Base-by-base conservation (phyloP, 2,113 vertebrate genomes). In the Apistogramma diplotaenia region DNA sequence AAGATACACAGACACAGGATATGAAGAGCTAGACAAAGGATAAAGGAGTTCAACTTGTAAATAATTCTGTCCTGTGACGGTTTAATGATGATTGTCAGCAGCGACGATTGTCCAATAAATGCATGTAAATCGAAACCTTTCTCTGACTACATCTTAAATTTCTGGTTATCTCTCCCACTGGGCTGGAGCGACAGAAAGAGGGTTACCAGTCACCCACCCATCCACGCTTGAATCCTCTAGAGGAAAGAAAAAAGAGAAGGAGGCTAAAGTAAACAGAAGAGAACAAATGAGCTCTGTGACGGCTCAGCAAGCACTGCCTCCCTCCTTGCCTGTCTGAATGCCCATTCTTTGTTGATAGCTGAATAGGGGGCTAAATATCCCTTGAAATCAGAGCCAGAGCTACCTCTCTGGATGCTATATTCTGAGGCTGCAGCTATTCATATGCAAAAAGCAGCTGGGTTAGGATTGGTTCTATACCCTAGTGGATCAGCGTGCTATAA, bases 281-380 rank as follows among this genome's bases (percentile, higher is more conserved):
- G 95, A 95, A 95, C 95, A 95, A 96, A 95, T 94, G 94, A 91
- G 93, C 89, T 91, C 92, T 94, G 94, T 94, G 95, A 94, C 81
- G 86, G 95, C 92, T 87, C 88, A 84, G 84, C 92, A 57, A 91
- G 88, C 93, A 85, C 89, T 84, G 87, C 88, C 91, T 91, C 91
- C 93, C 89, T 81, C 87, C 81, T 89, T 76, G 89, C 78, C 89
- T 78, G 77, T 86, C 91, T 91, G 86, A 94, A 93, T 93, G 90
- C 59, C 80, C 78, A 85, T 89, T 94, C 92, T 96, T 97, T 97
- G 95, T 96, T 88, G 88, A 74, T 5, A 72, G 83, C 92, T 96
- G 96, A 96, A 96, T 94, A 93, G 94, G 92, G 58, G 88, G 92
- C 95, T 96, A 95, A 96, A 95, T 94, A 95, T 94, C 92, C 94